Evolutionary conservation across 2,797 vertebrate genomes (phyloP), one percentile per base, ranked within the genome.

Genomic region (Pogonophryne albipinna): DNA sequence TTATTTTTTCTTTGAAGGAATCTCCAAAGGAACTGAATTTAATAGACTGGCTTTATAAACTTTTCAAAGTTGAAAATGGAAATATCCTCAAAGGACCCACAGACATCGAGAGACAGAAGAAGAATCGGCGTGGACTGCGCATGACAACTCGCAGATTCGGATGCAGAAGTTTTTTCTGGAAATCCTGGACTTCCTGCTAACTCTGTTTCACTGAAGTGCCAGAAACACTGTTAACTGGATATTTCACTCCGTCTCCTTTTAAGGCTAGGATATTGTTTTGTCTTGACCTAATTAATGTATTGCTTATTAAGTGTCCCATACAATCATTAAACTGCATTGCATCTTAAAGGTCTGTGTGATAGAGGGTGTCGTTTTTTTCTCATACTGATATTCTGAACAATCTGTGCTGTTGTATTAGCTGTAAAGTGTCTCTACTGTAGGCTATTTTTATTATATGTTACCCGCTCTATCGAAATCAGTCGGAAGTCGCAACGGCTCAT

Each of bases 121-220:
- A 90, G 78, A 80, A 53, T 51, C 67, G 73, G 11, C 83, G 84
- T 4, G 66, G 41, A 45, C 66, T 70, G 20, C 9, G 27, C n/a
- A 17, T 0, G 10, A 44, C 62, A 4, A 16, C 46, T 23, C 84
- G 86, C 17, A 59, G 10, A 70, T 0, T 3, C 0, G 67, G 80
- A 63, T 93, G 91, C 73, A 73, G 27, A 62, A 8, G 69, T 10
- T 92, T 91, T 79, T 94, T 70, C 83, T 94, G 91, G 91, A 93
- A 94, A 79, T 44, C 86, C 68, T 85, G 86, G 89, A 82, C 81
- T 23, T 13, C 74, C 56, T 94, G 92, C 65, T 93, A 63, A 87
- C 31, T 6, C 52, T 14, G 8, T 19, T 51, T 65, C 44, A 27
- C 9, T 52, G 8, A 46, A 44, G 16, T 57, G 11, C 10, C 16